These are phyloP conservation scores for Carcinoscorpius rotundicauda DNA, from an alignment of 1,140 invertebrate genomes.

Conservation along the genomic window DNA sequence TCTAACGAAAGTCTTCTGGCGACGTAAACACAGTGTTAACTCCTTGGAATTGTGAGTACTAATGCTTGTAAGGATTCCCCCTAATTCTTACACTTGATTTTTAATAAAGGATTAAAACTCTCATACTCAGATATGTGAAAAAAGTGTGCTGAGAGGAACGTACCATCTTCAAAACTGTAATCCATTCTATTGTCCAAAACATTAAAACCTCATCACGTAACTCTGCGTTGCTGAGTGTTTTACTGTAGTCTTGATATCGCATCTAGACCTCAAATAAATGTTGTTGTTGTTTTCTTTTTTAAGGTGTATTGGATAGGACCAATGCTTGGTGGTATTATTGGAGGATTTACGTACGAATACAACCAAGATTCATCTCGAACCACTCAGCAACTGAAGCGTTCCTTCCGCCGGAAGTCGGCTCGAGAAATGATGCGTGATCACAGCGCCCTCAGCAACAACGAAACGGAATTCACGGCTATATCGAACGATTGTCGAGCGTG, in stretches of 20 bases:
- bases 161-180: conserved; percentile 6
- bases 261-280: not conserved
- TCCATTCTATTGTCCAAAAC: not conserved
- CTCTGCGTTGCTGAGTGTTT: not conserved
- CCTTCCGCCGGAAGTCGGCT: conserved; percentile 7
- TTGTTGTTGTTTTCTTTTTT: conserved; percentile 3
- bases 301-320: conserved; percentile 35
- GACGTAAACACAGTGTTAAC: too few species aligned
- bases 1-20: too few species aligned
- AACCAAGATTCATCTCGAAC: conserved; percentile 12
- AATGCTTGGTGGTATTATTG: conserved; percentile 29
- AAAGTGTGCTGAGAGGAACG: not conserved
- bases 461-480: conserved; percentile 15
- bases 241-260: not conserved
- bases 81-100: too few species aligned
- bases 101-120: too few species aligned
- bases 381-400: not conserved
- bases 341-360: conserved; percentile 26
- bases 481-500: not conserved
- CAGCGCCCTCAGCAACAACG: conserved; percentile 13
- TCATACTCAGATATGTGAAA: too few species aligned
- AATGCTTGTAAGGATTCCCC: too few species aligned
- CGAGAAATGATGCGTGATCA: conserved; percentile 3
- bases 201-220: not conserved
- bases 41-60: too few species aligned